A percentile compares a stretch with the other conserved stretches of the same genome.
These are phyloP conservation scores for Subacronicta megacephala DNA, from an alignment of 2,888 invertebrate species.

Conservation along the genomic window DNA sequence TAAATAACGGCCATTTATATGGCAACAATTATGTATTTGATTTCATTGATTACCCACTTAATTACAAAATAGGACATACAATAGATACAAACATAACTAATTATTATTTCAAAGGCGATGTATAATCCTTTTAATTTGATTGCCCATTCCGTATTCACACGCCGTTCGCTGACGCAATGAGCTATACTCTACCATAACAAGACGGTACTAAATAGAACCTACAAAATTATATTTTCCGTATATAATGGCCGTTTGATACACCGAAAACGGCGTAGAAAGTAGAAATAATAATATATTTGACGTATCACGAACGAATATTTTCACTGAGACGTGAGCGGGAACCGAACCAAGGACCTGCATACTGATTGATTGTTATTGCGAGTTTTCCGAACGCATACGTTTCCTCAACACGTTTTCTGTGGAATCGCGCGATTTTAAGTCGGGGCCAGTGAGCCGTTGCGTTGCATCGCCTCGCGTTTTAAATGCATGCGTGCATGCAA, in stretches of 20 bases:
- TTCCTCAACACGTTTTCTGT: conserved; percentile 61
- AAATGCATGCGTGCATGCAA: conserved; percentile 42
- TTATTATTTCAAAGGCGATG: conserved; percentile 56
- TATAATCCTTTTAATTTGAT: conserved; percentile 58
- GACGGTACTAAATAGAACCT: conserved; percentile 35
- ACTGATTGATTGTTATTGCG: conserved; percentile 75
- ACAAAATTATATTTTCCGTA: conserved; percentile 67
- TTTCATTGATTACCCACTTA: conserved; percentile 57
- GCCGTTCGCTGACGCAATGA: conserved; percentile 53
- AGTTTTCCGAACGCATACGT: conserved; percentile 66
- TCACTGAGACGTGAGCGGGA: conserved; percentile 80
- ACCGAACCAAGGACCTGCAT: conserved; percentile 75
- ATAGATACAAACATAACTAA: conserved; percentile 45
- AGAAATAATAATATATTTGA: conserved; percentile 76
- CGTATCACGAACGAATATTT: conserved; percentile 78
- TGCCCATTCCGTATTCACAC: conserved; percentile 53
- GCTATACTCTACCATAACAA: conserved; percentile 37
- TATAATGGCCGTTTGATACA: conserved; percentile 65
- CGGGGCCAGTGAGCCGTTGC: conserved; percentile 30
- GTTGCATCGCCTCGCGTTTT: conserved; percentile 33
- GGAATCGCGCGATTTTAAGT: conserved; percentile 58
- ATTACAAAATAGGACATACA: conserved; percentile 56
- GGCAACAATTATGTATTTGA: conserved; percentile 51
- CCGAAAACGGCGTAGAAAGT: conserved; percentile 84
- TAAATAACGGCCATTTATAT: conserved; percentile 45